A percentile compares a stretch with the other conserved stretches of the same genome.
Conservation (phyloP, 1,140 invertebrate species). For the Drosophila willistoni region DNA sequence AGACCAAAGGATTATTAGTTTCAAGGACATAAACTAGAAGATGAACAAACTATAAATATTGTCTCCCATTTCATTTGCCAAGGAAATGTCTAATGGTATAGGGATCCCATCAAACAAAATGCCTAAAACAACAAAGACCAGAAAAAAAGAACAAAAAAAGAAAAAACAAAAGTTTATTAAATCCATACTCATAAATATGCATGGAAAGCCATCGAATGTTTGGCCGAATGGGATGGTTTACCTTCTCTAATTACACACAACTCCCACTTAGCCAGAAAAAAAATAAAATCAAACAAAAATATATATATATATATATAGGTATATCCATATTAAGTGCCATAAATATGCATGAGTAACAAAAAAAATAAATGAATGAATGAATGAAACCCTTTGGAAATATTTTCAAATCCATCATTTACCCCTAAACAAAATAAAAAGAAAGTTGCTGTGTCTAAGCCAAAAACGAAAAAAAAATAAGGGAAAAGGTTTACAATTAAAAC, state of each 20-base stretch:
- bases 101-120: not conserved
- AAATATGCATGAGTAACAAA: constrained; percentile 69
- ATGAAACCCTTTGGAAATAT: constrained; percentile 35
- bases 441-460: constrained; percentile 63
- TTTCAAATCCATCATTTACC: constrained; percentile 39
- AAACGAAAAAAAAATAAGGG: constrained; percentile 45
- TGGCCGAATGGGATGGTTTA: not conserved
- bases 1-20: no score
- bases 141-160: constrained; percentile 37
- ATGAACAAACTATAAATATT: no score
- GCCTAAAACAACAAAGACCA: constrained; percentile 17
- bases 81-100: not conserved
- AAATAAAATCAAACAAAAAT: constrained; percentile 42
- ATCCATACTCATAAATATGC: constrained; percentile 81
- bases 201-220: constrained; percentile 36
- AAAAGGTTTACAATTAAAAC: constrained; percentile 67
- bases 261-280: constrained; percentile 9
- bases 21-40: no score
- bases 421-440: constrained; percentile 31
- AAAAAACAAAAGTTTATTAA: constrained; percentile 66
- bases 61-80: not conserved
- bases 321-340: constrained; percentile 65
- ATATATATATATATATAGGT: constrained; percentile 16
- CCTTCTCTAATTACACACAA: constrained; percentile 58
- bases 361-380: not conserved